A percentile compares a stretch with the other conserved stretches of the same genome.
These are phyloP conservation scores for Caenorhabditis drosophilae DNA, from an alignment of 2,888 invertebrate genomes.

Conservation along the genomic window DNA sequence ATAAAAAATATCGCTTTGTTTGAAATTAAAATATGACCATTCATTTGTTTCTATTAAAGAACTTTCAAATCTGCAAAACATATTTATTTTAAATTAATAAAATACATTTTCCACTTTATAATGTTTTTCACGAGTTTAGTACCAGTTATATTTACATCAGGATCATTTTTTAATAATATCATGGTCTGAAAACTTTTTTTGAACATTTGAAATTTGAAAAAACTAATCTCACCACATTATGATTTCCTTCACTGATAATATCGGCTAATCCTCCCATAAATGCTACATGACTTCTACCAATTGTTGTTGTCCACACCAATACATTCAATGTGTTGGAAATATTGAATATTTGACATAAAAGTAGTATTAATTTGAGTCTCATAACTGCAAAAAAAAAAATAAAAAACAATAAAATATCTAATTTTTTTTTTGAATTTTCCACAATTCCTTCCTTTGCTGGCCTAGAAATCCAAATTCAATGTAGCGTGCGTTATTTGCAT, in stretches of 20 bases:
- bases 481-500: too few relatives aligned
- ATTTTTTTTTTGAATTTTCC: too few relatives aligned
- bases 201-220: background rate
- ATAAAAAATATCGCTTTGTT: conserved; percentile 26
- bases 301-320: conserved; percentile 9
- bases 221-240: conserved; percentile 11
- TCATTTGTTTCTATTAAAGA: conserved; percentile 1
- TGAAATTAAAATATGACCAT: conserved; percentile 18
- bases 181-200: conserved; percentile 24
- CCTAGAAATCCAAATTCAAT: too few relatives aligned
- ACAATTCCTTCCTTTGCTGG: too few relatives aligned
- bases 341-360: background rate
- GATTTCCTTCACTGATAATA: conserved; percentile 1
- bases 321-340: conserved; percentile 1
- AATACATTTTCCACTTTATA: conserved; percentile 1
- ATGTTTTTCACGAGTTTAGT: conserved; percentile 7
- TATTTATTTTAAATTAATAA: background rate
- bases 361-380: background rate
- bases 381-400: too few relatives aligned
- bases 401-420: too few relatives aligned
- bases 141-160: conserved; percentile 22
- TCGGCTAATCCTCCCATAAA: conserved; percentile 13
- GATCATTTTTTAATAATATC: conserved; percentile 32
- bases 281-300: conserved; percentile 7
- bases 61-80: conserved; percentile 4